Evolutionary conservation across 2,797 vertebrate genomes (phyloP).

Genomic region (Phoeniculus purpureus): DNA sequence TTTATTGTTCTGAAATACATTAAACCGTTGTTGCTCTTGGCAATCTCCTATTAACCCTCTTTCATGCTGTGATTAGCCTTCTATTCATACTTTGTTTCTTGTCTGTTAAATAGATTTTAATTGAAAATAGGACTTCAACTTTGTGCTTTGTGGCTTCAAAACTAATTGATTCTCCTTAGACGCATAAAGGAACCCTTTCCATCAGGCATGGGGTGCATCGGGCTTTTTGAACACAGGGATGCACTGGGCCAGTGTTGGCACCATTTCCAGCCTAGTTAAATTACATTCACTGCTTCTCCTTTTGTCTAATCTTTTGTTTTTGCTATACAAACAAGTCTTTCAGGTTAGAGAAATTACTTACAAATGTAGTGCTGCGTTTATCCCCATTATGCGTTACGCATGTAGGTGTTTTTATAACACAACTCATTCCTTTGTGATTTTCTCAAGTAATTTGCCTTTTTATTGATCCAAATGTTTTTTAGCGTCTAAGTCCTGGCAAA

Average conservation of each 20-base stretch:
- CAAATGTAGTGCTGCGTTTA: background rate
- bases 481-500: background rate
- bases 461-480: constrained; percentile 29
- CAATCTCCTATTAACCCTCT: constrained; percentile 48
- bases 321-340: constrained; percentile 1
- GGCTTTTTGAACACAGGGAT: background rate
- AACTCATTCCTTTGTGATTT: background rate
- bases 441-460: constrained; percentile 18
- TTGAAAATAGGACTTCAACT: constrained; percentile 54
- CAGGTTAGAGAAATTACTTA: constrained; percentile 8
- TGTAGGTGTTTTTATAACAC: constrained; percentile 5
- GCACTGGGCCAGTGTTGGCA: background rate
- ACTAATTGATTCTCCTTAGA: constrained; percentile 31
- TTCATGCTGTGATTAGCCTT: constrained; percentile 60
- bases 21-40: constrained; percentile 50
- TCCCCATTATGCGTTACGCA: background rate
- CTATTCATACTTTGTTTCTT: constrained; percentile 52
- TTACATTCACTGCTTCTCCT: background rate
- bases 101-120: constrained; percentile 57
- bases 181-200: background rate
- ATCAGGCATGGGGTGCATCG: background rate
- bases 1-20: constrained; percentile 48
- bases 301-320: background rate
- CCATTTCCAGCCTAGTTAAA: background rate
- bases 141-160: constrained; percentile 34